Conservation (phyloP, 2,113 vertebrate genomes). For the Sinocyclocheilus rhinocerous region DNA sequence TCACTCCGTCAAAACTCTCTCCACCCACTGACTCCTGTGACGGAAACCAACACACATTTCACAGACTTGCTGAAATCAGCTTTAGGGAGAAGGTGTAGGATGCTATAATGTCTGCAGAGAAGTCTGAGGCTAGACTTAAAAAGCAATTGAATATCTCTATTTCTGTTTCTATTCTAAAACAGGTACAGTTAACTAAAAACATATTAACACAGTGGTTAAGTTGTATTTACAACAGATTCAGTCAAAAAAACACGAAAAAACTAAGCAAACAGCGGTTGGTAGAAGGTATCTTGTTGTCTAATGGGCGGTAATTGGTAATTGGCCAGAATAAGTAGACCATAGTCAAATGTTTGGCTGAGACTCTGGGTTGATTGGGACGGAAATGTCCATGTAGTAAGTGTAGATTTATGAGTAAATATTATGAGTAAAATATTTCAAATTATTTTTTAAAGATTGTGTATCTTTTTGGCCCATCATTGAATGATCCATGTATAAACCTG, state of each 20-base stretch:
- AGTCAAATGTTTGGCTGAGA: background rate
- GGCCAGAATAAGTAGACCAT: background rate
- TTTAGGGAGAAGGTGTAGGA: slow-evolving; percentile 5
- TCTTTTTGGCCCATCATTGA: no score
- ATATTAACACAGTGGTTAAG: no score
- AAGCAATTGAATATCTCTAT: background rate
- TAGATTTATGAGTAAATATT: background rate
- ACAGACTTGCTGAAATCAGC: slow-evolving; percentile 43
- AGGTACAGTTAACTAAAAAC: no score
- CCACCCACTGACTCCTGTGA: slow-evolving; percentile 10
- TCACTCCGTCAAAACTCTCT: slow-evolving; percentile 37
- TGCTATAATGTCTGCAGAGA: background rate
- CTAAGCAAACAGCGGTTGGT: background rate
- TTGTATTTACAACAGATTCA: no score
- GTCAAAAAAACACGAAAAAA: no score
- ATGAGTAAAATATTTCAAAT: no score
- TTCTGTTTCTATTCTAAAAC: no score
- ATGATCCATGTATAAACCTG: no score
- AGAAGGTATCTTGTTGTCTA: background rate
- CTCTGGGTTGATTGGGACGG: background rate
- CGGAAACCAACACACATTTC: slow-evolving; percentile 33
- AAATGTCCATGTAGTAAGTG: background rate
- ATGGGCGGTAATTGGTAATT: background rate
- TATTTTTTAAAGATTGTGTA: no score
- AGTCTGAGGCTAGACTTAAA: background rate